Evolutionary conservation across 2,113 vertebrate species (phyloP).

Genomic region (Donacobius atricapilla): DNA sequence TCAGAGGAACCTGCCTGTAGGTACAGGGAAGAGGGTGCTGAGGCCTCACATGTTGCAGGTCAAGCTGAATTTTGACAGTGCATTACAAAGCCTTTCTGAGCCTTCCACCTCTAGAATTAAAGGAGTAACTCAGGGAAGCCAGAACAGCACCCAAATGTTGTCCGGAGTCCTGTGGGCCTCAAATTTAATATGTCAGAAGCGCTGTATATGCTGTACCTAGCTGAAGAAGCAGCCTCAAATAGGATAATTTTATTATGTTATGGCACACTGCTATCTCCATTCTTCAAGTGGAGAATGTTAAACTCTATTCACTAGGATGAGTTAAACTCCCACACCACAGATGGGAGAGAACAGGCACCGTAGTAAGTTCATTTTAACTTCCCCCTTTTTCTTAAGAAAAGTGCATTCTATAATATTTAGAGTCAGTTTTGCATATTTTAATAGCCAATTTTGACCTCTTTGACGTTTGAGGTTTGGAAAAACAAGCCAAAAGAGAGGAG

Average conservation of each 20-base stretch:
- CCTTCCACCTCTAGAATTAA: background rate
- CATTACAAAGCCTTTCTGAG: background rate
- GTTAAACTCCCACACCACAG: background rate
- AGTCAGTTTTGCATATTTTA: background rate
- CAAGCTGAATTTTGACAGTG: background rate
- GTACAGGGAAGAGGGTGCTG: background rate
- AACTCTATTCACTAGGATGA: background rate
- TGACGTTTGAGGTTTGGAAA: background rate
- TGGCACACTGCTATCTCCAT: background rate
- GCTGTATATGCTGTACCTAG: background rate
- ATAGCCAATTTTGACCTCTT: background rate
- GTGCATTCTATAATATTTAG: background rate
- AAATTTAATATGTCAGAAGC: background rate
- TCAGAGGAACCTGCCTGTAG: background rate
- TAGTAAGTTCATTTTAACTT: background rate
- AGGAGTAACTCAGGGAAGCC: background rate
- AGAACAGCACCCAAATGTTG: background rate
- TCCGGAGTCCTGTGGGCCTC: background rate
- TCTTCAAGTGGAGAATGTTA: background rate
- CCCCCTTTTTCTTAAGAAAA: background rate
- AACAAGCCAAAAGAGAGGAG: background rate
- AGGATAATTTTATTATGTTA: background rate
- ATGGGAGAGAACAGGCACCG: background rate
- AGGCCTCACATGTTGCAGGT: background rate
- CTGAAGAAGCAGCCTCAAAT: background rate